Conservation (phyloP, 2,888 invertebrate genomes). For the Eumacrocentrus americanus region DNA sequence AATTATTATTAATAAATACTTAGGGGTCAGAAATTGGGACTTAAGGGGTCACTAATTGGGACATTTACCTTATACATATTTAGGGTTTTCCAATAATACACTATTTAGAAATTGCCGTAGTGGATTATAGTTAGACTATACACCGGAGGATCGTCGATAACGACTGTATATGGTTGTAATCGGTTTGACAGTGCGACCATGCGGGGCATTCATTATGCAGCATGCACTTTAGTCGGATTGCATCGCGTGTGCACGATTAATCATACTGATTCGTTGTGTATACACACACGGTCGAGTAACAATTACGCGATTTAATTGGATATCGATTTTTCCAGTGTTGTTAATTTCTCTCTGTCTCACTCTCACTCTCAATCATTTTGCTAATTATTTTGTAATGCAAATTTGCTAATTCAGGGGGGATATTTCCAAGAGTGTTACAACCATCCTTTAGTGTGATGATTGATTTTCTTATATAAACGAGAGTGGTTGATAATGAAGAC, state of each 20-base stretch:
- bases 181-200: conserved; percentile 36
- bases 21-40: too few relatives aligned
- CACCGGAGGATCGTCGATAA: conserved; percentile 28
- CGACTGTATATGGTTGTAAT: conserved; percentile 26
- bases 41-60: too few relatives aligned
- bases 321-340: conserved; percentile 30
- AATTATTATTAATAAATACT: too few relatives aligned
- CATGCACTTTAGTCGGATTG: conserved; percentile 41
- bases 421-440: too few relatives aligned
- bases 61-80: too few relatives aligned
- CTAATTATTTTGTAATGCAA: neutral
- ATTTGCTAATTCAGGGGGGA: too few relatives aligned
- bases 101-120: too few relatives aligned
- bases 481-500: neutral
- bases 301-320: conserved; percentile 37
- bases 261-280: conserved; percentile 41
- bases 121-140: too few relatives aligned
- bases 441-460: too few relatives aligned
- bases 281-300: conserved; percentile 32
- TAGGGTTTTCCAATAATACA: neutral
- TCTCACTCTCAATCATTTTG: neutral
- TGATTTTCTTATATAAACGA: too few relatives aligned
- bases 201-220: conserved; percentile 38
- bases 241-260: conserved; percentile 41
- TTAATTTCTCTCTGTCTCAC: neutral